Conservation (phyloP, 2,888 invertebrate genomes). For the Deroplatys truncata region DNA sequence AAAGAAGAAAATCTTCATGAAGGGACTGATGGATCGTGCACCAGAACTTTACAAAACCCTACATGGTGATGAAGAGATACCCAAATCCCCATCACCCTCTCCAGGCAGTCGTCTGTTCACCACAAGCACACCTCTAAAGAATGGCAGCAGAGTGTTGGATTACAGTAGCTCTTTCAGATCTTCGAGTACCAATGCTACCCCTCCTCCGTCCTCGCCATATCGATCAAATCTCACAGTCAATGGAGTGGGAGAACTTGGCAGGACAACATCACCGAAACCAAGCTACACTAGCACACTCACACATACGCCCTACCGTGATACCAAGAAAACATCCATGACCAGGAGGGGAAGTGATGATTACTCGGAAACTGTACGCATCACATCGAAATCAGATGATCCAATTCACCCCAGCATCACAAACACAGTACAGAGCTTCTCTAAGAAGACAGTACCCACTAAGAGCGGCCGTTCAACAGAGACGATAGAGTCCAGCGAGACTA, state of each 20-base stretch:
- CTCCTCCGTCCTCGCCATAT: conserved; percentile 23
- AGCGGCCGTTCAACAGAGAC: conserved; percentile 60
- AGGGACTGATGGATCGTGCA: conserved; percentile 64
- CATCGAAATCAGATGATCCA: conserved; percentile 63
- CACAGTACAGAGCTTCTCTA: conserved; percentile 64
- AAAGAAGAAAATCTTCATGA: conserved; percentile 64
- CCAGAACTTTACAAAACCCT: conserved; percentile 67
- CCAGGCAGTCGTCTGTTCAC: conserved; percentile 22
- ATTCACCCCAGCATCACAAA: conserved; percentile 65
- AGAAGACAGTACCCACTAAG: conserved; percentile 62
- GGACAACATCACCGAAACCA: conserved; percentile 13
- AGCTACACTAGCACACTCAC: not conserved
- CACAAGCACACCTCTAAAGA: conserved; percentile 37
- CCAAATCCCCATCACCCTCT: not conserved
- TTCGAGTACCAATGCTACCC: conserved; percentile 24
- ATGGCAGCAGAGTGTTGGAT: conserved; percentile 35
- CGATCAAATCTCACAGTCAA: conserved; percentile 10
- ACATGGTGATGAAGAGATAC: conserved; percentile 54
- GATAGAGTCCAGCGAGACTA: conserved; percentile 66
- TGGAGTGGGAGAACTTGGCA: conserved; percentile 17
- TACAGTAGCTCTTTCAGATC: conserved; percentile 36
- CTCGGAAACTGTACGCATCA: conserved; percentile 62
- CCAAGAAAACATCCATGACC: conserved; percentile 18
- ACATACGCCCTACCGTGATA: conserved; percentile 9
- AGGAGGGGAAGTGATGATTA: conserved; percentile 55